Percentiles rank a stretch among this genome's conserved stretches.
These are phyloP conservation scores for Paracanthobrama guichenoti DNA, from an alignment of 2,113 vertebrate species.

Conservation along the genomic window DNA sequence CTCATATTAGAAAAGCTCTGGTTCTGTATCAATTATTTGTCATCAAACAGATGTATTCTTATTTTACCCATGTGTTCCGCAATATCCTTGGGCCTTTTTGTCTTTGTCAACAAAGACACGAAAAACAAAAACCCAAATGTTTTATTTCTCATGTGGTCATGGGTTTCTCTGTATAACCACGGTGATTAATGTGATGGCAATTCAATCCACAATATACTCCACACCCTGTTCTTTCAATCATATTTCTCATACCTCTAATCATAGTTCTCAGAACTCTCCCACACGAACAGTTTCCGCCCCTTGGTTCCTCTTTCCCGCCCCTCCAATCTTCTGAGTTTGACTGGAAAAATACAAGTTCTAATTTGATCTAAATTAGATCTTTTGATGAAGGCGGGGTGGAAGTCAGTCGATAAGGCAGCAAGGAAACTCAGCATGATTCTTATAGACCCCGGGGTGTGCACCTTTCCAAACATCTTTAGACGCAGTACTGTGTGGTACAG, in stretches of 20 bases:
- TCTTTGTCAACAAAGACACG: neutral
- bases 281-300: constrained; percentile 44
- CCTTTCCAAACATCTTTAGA: constrained; percentile 47
- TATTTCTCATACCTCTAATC: constrained; percentile 43
- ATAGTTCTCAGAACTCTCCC: constrained; percentile 42
- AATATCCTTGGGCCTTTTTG: neutral
- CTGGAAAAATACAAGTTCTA: constrained; percentile 38
- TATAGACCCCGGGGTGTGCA: constrained; percentile 48
- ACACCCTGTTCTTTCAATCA: constrained; percentile 51
- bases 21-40: neutral
- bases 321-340: constrained; percentile 30
- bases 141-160: constrained; percentile 7
- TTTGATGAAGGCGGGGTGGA: constrained; percentile 43
- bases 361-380: constrained; percentile 50
- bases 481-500: constrained; percentile 34
- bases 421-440: constrained; percentile 36
- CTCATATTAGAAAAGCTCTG: neutral
- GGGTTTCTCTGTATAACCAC: constrained; percentile 36
- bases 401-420: constrained; percentile 40
- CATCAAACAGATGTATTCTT: neutral
- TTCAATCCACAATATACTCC: constrained; percentile 39
- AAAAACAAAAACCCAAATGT: neutral
- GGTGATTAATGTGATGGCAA: constrained; percentile 35
- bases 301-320: constrained; percentile 35
- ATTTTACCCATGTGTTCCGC: neutral